phyloP scores from a whole-genome alignment of 2,797 vertebrate species.

The Enteromius mattozi region DNA sequence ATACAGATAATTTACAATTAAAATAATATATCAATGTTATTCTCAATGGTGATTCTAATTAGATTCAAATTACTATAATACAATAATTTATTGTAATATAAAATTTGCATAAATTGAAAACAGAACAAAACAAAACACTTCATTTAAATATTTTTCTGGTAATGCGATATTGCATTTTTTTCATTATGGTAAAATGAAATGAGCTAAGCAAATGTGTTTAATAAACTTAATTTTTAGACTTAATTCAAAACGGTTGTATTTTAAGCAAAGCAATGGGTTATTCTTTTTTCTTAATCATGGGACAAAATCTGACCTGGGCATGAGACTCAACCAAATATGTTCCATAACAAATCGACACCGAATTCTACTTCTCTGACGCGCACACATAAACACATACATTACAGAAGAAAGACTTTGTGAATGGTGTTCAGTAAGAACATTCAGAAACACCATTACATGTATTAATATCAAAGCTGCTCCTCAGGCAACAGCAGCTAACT shows the following conservation, averaged over 20 bases:
- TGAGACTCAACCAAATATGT: not conserved
- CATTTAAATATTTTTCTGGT: not conserved
- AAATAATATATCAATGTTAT: not conserved
- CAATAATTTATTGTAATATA: not conserved
- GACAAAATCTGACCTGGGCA: not conserved
- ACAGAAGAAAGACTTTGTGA: constrained; percentile 33
- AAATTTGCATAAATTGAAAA: not conserved
- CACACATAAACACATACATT: not conserved
- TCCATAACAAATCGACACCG: not conserved
- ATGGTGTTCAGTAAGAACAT: constrained; percentile 39
- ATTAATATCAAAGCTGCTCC: constrained; percentile 44
- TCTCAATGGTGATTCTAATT: not conserved
- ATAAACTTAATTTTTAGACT: not conserved
- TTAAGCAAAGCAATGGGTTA: not conserved
- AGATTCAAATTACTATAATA: not conserved
- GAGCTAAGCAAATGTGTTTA: not conserved
- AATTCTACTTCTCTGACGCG: not conserved
- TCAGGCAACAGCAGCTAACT: constrained; percentile 22
- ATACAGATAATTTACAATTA: not conserved
- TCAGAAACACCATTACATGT: constrained; percentile 43
- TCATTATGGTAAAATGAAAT: not conserved
- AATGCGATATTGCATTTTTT: not conserved
- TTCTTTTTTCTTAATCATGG: not conserved
- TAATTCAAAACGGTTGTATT: not conserved
- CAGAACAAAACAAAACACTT: not conserved